Percentiles rank a stretch among this genome's conserved stretches.
Conservation (phyloP, 2,113 vertebrate species). For the Pseudois nayaur region DNA sequence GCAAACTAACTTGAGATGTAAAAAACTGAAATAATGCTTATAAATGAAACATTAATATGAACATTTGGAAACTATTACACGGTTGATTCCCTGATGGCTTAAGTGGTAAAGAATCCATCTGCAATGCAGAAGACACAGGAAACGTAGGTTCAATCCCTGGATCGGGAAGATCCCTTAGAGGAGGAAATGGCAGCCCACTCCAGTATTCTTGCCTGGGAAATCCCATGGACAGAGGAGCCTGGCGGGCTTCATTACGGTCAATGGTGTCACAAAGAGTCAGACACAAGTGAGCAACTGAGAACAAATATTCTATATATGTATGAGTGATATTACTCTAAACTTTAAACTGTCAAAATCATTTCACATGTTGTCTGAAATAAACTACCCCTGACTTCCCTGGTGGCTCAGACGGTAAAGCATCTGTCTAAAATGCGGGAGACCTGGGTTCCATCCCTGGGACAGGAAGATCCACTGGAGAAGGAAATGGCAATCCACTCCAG, state of each 20-base stretch:
- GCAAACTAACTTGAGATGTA: background rate
- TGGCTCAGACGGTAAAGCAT: no score
- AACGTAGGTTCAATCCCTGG: rapidly evolving
- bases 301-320: background rate
- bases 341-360: background rate
- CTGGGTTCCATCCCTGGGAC: no score
- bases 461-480: no score
- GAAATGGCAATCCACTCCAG: no score
- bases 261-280: background rate
- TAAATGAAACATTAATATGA: background rate
- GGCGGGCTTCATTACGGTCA: rapidly evolving
- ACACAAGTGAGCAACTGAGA: background rate
- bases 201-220: background rate
- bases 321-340: background rate
- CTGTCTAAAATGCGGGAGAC: no score
- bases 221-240: background rate
- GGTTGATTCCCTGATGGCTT: background rate
- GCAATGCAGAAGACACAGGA: background rate
- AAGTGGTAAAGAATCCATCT: background rate
- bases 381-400: background rate
- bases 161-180: rapidly evolving
- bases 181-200: background rate
- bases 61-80: background rate
- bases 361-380: background rate
- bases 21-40: background rate